Base-by-base conservation (phyloP, 2,113 vertebrate species). In the Amphilophus citrinellus region DNA sequence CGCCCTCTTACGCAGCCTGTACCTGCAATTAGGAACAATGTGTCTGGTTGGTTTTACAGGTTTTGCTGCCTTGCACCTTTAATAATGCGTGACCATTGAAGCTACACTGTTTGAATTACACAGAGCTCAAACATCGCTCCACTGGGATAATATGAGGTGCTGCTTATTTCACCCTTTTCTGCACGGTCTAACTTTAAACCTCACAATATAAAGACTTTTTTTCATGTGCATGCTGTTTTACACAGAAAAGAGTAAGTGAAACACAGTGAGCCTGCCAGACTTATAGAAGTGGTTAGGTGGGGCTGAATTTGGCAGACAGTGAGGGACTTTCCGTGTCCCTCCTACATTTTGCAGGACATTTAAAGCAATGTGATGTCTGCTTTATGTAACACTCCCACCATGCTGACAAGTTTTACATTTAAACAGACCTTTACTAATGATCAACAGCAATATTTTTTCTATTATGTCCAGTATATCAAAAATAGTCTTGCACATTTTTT, bases 1-100 rank as follows among this genome's bases (percentile, higher is more conserved):
- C 73, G 96, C 97, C 93, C 97, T 96, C 93, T 98, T 98, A 82
- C 97, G 95, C 96, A 97, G 97, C 83, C 97, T 95, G 91, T 98
- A 98, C 92, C 97, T 96, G 93, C 94, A 92, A 78, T 4, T 44
- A 47, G 27, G 39, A 44, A 39, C 7, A 76, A 44, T 1, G 71
- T 58, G 0, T 50, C 30, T 18, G 14, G 27, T 56, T 37, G 44
- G 4, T 24, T 56, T 82, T 20, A 39, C 30, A 24, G 15, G 17
- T 37, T 83, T 77, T 85, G 81, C 87, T 90, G 85, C 76, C 76
- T 87, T 86, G 87, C 87, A 88, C 65, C 24, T 87, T 91, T 39
- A 61, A 59, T 66, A 57, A 83, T 47, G 68, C 11, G 8, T 82
- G 87, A 86, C 82, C 85, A 83, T 56, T 77, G 56, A n/a, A 60